phyloP scores from a whole-genome alignment of 1,140 invertebrate genomes.

The Solenopsis invicta region DNA sequence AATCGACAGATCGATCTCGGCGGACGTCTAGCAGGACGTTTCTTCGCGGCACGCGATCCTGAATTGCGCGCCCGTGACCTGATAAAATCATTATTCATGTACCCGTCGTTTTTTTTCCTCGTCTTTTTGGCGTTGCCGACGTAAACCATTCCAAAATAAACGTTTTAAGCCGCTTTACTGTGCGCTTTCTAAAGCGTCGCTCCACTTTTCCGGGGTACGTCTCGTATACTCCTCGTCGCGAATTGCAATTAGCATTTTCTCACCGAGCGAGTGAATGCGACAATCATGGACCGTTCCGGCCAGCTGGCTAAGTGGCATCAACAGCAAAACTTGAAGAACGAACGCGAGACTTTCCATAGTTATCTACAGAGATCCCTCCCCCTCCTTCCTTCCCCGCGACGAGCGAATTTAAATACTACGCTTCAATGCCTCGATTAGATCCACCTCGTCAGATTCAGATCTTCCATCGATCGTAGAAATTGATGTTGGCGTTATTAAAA shows the following conservation, averaged over 20 bases:
- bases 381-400: not conserved
- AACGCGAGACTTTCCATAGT: slow-evolving; percentile 29
- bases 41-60: not conserved
- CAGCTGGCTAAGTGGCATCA: slow-evolving; percentile 52
- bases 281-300: slow-evolving; percentile 48
- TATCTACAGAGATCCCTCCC: not conserved
- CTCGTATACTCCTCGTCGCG: slow-evolving; percentile 22
- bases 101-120: not conserved
- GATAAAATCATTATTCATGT: slow-evolving; percentile 28
- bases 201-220: slow-evolving; percentile 40
- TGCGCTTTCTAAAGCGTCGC: slow-evolving; percentile 43
- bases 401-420: slow-evolving; percentile 12
- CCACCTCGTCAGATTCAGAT: not conserved
- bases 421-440: not conserved
- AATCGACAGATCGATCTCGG: slow-evolving; percentile 39
- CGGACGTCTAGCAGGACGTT: not conserved
- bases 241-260: slow-evolving; percentile 61
- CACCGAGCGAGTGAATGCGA: slow-evolving; percentile 53
- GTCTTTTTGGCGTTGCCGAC: not conserved
- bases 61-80: not conserved
- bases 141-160: slow-evolving; percentile 3
- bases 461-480: not conserved
- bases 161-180: slow-evolving; percentile 1
- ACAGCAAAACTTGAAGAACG: slow-evolving; percentile 32
- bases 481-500: not conserved